Percentiles rank a stretch among this genome's conserved stretches.
These are phyloP conservation scores for Hoplias malabaricus DNA, from an alignment of 2,113 vertebrate genomes.

Conservation along the genomic window DNA sequence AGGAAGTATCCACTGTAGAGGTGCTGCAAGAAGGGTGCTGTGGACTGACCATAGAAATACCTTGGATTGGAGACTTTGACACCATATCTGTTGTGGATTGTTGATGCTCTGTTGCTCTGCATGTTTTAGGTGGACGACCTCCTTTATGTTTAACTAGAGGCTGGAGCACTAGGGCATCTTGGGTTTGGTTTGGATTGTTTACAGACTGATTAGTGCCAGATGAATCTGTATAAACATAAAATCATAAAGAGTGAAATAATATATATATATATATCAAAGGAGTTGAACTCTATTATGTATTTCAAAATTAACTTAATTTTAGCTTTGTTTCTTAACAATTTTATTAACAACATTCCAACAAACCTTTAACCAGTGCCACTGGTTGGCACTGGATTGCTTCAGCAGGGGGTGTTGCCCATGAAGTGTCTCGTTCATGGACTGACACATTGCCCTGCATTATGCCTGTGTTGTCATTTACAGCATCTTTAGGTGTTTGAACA, in stretches of 20 bases:
- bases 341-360: no score
- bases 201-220: not conserved
- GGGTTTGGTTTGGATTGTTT: not conserved
- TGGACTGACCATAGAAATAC: not conserved
- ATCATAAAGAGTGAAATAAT: not conserved
- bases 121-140: not conserved
- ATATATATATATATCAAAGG: not conserved
- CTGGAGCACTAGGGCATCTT: not conserved
- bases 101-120: not conserved
- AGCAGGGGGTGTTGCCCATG: conserved; percentile 13
- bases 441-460: not conserved
- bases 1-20: not conserved
- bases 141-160: not conserved
- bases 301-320: no score
- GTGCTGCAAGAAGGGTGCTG: not conserved
- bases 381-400: no score
- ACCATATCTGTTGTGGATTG: not conserved
- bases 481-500: not conserved
- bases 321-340: no score
- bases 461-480: not conserved
- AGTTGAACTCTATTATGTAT: not conserved
- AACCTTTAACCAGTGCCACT: no score
- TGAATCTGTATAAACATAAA: conserved; percentile 12
- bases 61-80: not conserved
- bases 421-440: not conserved